phyloP scores from a whole-genome alignment of 2,113 vertebrate genomes.

The Sander lucioperca region DNA sequence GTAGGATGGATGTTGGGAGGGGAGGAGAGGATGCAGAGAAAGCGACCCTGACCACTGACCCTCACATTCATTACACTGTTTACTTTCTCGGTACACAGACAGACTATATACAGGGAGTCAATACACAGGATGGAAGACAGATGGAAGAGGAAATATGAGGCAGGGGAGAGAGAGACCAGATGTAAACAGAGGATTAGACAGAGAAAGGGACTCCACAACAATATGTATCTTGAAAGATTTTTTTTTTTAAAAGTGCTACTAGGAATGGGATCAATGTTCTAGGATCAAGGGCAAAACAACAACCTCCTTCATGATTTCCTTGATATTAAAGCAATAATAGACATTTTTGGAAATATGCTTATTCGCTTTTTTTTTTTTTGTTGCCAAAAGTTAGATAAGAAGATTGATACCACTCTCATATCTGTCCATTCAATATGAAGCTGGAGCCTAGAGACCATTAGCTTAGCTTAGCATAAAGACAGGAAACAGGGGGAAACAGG shows the following conservation, averaged over 20 bases:
- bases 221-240: constrained; percentile 27
- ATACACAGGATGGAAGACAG: constrained; percentile 47
- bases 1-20: constrained; percentile 30
- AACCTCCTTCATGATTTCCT: background rate
- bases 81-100: constrained; percentile 58
- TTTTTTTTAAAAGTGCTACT: background rate
- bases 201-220: constrained; percentile 50
- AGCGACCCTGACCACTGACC: constrained; percentile 74
- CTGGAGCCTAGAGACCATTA: background rate
- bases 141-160: constrained; percentile 44
- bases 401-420: background rate
- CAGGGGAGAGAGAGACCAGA: constrained; percentile 45
- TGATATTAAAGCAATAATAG: background rate
- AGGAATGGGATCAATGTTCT: background rate
- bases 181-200: constrained; percentile 63
- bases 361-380: background rate
- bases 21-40: constrained; percentile 53
- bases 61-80: constrained; percentile 69
- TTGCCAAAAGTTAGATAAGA: background rate
- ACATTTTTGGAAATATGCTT: background rate
- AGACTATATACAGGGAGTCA: constrained; percentile 49
- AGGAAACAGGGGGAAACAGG: background rate
- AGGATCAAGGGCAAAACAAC: background rate
- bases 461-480: background rate
- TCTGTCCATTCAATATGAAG: background rate